These are phyloP conservation scores for Perdita meconis DNA, from an alignment of 2,888 invertebrate genomes.

Conservation along the genomic window DNA sequence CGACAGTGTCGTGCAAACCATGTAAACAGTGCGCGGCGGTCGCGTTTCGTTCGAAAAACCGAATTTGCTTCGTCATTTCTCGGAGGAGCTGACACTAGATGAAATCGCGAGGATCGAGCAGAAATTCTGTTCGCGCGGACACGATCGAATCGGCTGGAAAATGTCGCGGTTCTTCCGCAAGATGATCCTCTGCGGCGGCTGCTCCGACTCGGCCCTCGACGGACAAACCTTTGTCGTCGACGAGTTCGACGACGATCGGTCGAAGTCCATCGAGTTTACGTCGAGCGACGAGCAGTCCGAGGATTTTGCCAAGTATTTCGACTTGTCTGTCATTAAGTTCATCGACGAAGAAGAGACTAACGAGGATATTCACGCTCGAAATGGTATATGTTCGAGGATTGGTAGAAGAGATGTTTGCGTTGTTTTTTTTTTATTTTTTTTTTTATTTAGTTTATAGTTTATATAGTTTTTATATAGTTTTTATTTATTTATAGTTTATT, in stretches of 20 bases:
- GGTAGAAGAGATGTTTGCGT: no score
- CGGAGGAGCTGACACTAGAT: not conserved
- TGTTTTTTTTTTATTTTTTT: no score
- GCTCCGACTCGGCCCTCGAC: slow-evolving; percentile 62
- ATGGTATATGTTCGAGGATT: slow-evolving; percentile 43
- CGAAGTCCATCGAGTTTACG: slow-evolving; percentile 50
- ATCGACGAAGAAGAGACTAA: slow-evolving; percentile 81
- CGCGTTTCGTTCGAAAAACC: not conserved
- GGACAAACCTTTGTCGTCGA: slow-evolving; percentile 72
- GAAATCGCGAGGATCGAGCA: not conserved
- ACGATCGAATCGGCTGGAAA: no score
- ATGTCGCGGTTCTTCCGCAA: slow-evolving; percentile 76
- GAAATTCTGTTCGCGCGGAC: no score
- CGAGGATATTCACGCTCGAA: slow-evolving; percentile 43
- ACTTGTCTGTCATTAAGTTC: slow-evolving; percentile 79
- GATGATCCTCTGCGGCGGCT: slow-evolving; percentile 79
- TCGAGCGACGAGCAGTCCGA: slow-evolving; percentile 27
- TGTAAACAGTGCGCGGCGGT: no score
- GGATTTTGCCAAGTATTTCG: slow-evolving; percentile 73
- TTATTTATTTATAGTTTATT: no score
- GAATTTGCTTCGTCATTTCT: not conserved
- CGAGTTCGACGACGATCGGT: slow-evolving; percentile 70
- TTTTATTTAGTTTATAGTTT: no score
- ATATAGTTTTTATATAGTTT: no score
- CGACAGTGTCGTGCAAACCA: no score